These are phyloP conservation scores for Uropsilus gracilis DNA, from an alignment of 2,113 vertebrate genomes.

Conservation along the genomic window DNA sequence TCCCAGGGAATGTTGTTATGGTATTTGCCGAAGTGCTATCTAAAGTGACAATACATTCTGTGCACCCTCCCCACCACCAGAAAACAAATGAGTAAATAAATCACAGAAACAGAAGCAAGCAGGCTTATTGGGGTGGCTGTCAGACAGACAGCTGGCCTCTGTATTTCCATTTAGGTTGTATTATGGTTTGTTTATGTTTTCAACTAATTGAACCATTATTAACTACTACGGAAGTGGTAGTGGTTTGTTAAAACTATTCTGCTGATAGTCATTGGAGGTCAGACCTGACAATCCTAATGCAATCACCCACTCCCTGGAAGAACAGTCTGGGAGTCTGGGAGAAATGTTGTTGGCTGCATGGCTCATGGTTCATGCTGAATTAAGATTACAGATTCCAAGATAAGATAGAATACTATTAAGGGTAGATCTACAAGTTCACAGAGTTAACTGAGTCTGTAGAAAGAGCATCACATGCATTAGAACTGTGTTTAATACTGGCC, in stretches of 20 bases:
- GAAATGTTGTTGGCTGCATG: neutral
- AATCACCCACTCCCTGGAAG: neutral
- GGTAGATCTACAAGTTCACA: neutral
- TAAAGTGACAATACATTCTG: conserved; percentile 77
- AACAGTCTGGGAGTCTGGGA: neutral
- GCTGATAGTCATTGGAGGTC: neutral
- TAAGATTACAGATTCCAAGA: neutral
- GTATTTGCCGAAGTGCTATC: conserved; percentile 68
- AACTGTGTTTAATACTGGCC: neutral
- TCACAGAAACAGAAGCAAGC: conserved; percentile 20
- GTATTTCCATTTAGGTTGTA: neutral
- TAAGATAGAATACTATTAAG: neutral
- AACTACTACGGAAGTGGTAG: conserved; percentile 25
- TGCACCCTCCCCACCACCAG: conserved; percentile 56
- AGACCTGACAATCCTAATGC: neutral
- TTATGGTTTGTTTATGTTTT: neutral
- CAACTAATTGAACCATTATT: conserved; percentile 45
- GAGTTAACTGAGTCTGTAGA: neutral
- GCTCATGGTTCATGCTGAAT: neutral
- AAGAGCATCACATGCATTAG: neutral
- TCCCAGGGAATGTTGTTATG: conserved; percentile 74
- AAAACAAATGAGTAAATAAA: conserved; percentile 77
- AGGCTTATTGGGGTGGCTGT: neutral
- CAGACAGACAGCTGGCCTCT: neutral
- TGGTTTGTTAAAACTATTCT: conserved; percentile 18